A percentile compares a stretch with the other conserved stretches of the same genome.
These are phyloP conservation scores for Agrypnia vestita DNA, from an alignment of 1,140 invertebrate genomes.

Conservation along the genomic window DNA sequence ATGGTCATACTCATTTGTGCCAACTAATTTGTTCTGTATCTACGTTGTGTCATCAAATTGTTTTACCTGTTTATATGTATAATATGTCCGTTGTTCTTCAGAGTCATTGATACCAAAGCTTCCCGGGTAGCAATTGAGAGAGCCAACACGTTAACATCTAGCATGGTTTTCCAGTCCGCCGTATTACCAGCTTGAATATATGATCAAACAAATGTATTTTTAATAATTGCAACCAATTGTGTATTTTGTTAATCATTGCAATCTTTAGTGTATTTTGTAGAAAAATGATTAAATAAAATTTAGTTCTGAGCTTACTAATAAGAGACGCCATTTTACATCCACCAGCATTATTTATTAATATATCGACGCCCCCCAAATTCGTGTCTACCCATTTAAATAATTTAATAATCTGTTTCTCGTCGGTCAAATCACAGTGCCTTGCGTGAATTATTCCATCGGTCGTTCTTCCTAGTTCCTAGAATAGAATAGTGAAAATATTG, in stretches of 20 bases:
- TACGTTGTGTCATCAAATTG: not conserved
- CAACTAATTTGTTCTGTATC: too few species aligned
- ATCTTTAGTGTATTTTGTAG: too few species aligned
- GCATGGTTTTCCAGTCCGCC: slow-evolving; percentile 46
- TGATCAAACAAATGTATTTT: slow-evolving; percentile 22
- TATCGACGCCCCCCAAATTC: slow-evolving; percentile 75
- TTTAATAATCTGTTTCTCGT: slow-evolving; percentile 75
- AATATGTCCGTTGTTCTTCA: slow-evolving; percentile 78
- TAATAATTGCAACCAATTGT: too few species aligned
- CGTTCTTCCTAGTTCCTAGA: slow-evolving; percentile 27
- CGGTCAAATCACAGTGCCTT: slow-evolving; percentile 74
- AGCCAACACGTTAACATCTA: slow-evolving; percentile 74
- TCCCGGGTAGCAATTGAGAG: slow-evolving; percentile 73
- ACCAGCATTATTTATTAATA: slow-evolving; percentile 81
- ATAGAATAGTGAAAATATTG: not conserved
- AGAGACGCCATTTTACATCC: slow-evolving; percentile 43
- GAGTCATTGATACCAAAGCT: slow-evolving; percentile 75
- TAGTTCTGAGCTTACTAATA: slow-evolving; percentile 25
- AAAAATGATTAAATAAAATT: too few species aligned
- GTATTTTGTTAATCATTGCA: too few species aligned
- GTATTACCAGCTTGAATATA: slow-evolving; percentile 14
- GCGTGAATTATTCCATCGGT: slow-evolving; percentile 61
- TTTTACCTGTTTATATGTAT: slow-evolving; percentile 77
- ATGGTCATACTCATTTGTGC: too few species aligned
- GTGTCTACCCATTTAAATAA: slow-evolving; percentile 76